Conservation (phyloP, 2,888 invertebrate genomes). For the Uropetala carovei region DNA sequence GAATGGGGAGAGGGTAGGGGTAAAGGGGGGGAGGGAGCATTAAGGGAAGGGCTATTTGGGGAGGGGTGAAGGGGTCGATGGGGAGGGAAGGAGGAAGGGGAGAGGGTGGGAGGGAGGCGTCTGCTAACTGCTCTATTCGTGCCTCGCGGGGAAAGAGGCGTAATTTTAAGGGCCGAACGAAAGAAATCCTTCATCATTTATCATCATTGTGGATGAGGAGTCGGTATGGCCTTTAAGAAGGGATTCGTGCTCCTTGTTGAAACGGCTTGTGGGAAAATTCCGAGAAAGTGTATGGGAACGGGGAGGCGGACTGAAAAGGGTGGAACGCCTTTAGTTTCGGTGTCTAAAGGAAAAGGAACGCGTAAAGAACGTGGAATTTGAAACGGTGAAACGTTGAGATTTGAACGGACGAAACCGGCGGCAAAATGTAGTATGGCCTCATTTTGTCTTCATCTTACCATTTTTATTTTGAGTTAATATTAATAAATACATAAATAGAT, state of each 20-base stretch:
- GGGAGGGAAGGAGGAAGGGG: not conserved
- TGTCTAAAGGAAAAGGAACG: no score
- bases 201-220: constrained; percentile 19
- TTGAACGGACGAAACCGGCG: no score
- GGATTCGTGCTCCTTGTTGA: not conserved
- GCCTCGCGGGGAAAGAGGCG: constrained; percentile 17
- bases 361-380: no score
- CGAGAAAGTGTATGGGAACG: constrained; percentile 2
- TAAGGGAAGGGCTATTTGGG: no score
- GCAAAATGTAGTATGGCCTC: no score
- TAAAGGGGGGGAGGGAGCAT: no score
- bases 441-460: no score
- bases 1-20: no score
- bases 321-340: no score
- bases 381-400: no score
- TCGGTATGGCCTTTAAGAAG: not conserved
- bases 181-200: constrained; percentile 1
- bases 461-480: no score
- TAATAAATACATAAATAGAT: no score
- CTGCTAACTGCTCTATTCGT: not conserved
- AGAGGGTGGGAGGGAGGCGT: not conserved
- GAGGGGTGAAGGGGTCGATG: not conserved
- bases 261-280: not conserved
- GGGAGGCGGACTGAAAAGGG: not conserved
- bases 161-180: constrained; percentile 14